Evolutionary conservation across 2,888 invertebrate species (phyloP).

Genomic region (Synanthedon myopaeformis): DNA sequence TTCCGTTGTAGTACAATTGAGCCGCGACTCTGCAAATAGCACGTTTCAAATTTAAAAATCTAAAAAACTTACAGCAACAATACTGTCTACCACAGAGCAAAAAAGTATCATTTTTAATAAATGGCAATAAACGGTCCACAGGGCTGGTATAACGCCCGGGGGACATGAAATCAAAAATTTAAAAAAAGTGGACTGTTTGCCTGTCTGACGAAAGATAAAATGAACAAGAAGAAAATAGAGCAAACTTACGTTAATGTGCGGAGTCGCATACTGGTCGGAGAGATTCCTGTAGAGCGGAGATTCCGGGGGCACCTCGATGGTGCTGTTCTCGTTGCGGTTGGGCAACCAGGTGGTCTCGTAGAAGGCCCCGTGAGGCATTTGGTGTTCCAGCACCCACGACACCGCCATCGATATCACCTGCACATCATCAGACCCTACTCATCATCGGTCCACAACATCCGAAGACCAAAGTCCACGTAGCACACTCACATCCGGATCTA

Average conservation of each 20-base stretch:
- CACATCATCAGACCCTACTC: background rate
- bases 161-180: too few relatives aligned
- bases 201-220: too few relatives aligned
- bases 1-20: constrained; percentile 76
- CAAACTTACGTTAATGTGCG: background rate
- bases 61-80: background rate
- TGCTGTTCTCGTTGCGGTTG: constrained; percentile 88
- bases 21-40: constrained; percentile 37
- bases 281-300: constrained; percentile 55
- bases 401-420: constrained; percentile 84
- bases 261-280: background rate
- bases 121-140: too few relatives aligned
- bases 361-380: constrained; percentile 88
- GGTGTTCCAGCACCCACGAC: constrained; percentile 87
- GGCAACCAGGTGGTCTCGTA: constrained; percentile 89
- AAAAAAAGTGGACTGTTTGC: too few relatives aligned
- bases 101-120: too few relatives aligned
- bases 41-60: background rate
- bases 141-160: too few relatives aligned
- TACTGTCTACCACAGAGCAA: too few relatives aligned
- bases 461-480: constrained; percentile 7
- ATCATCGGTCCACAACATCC: constrained; percentile 7
- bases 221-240: too few relatives aligned
- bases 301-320: constrained; percentile 64
- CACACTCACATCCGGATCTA: constrained; percentile 81